phyloP scores from a whole-genome alignment of 2,888 invertebrate genomes.

The Catonia carolina region DNA sequence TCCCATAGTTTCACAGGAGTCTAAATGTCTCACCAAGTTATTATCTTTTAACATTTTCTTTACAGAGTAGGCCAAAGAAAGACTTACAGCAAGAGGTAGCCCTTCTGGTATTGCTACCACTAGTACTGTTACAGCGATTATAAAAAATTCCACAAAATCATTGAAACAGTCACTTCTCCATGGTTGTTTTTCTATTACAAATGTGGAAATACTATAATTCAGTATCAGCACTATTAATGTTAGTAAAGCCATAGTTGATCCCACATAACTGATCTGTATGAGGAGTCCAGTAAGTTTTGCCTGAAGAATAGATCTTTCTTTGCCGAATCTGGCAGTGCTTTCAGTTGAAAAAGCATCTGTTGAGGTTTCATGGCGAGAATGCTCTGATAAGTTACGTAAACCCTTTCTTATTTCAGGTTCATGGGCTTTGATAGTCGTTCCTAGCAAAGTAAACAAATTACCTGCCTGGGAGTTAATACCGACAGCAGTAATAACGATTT shows the following conservation, averaged over 20 bases:
- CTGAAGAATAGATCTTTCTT: constrained; percentile 60
- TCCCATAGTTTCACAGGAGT: constrained; percentile 60
- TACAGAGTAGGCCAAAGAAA: constrained; percentile 56
- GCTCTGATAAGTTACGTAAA: too few species aligned
- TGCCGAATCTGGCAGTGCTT: too few species aligned
- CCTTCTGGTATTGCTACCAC: constrained; percentile 59
- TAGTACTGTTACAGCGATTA: constrained; percentile 57
- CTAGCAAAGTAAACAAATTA: constrained; percentile 57
- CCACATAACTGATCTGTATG: constrained; percentile 61
- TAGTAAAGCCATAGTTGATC: constrained; percentile 53
- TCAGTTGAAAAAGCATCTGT: constrained; percentile 40
- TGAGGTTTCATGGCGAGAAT: too few species aligned
- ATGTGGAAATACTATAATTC: constrained; percentile 51
- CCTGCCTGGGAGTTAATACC: constrained; percentile 60
- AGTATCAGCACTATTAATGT: constrained; percentile 56
- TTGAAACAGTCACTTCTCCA: constrained; percentile 46
- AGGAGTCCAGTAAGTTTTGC: constrained; percentile 58
- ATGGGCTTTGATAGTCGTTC: constrained; percentile 44
- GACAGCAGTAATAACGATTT: constrained; percentile 57
- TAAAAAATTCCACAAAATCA: constrained; percentile 54
- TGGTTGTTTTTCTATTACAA: constrained; percentile 44
- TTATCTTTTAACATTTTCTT: constrained; percentile 58
- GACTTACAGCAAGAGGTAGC: constrained; percentile 54
- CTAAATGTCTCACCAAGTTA: constrained; percentile 55
- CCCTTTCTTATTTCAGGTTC: constrained; percentile 40